Conservation (phyloP, 2,797 vertebrate genomes). For the Heteromormyrus szaboi region DNA sequence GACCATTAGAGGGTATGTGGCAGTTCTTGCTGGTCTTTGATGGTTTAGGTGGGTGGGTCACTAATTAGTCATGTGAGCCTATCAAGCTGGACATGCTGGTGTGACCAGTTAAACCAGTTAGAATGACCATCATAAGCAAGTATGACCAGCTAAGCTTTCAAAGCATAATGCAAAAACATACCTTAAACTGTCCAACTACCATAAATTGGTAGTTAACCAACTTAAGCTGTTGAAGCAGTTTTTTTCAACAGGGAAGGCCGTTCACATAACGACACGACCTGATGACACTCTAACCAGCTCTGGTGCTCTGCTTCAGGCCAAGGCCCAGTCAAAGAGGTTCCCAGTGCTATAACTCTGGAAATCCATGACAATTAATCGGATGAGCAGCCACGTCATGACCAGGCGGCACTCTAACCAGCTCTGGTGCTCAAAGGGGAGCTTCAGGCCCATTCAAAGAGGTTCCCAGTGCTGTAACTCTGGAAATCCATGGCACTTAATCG, state of each 20-base stretch:
- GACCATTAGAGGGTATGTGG: background rate
- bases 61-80: background rate
- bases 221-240: background rate
- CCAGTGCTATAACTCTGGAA: background rate
- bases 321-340: background rate
- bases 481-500: background rate
- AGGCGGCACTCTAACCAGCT: too few species aligned
- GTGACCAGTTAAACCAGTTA: background rate
- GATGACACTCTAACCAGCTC: background rate
- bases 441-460: too few species aligned
- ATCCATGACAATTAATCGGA: background rate
- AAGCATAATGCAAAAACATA: background rate
- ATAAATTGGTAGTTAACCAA: background rate
- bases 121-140: background rate
- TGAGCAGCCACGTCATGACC: too few species aligned
- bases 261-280: background rate
- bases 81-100: background rate
- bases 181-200: background rate
- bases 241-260: background rate
- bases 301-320: background rate
- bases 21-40: background rate
- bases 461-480: too few species aligned
- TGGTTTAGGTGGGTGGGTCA: background rate
- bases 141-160: background rate
- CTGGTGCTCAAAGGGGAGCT: too few species aligned